A percentile compares a stretch with the other conserved stretches of the same genome.
phyloP scores from a whole-genome alignment of 1,140 invertebrate genomes.

The Penaeus chinensis region DNA sequence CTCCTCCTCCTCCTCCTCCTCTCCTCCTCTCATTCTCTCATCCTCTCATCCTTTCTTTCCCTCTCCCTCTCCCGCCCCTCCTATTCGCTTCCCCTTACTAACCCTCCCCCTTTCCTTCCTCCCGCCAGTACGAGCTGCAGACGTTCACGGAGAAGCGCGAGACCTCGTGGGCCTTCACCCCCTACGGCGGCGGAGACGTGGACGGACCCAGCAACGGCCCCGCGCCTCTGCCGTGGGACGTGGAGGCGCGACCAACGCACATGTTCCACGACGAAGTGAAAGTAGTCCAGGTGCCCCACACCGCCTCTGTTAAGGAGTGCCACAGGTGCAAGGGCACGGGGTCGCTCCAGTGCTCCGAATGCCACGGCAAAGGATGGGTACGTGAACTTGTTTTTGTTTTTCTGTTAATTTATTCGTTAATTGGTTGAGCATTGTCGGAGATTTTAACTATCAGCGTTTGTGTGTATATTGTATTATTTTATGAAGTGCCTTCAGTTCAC shows the following conservation, averaged over 20 bases:
- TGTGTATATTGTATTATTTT: no score
- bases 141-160: conserved; percentile 74
- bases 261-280: conserved; percentile 71
- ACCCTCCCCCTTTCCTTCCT: neutral
- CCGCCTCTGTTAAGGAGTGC: conserved; percentile 73
- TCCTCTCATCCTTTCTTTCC: neutral
- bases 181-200: conserved; percentile 71
- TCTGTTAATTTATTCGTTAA: neutral
- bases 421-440: no score
- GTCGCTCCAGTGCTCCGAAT: conserved; percentile 70
- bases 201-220: conserved; percentile 70
- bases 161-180: conserved; percentile 72
- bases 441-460: no score
- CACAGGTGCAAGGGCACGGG: conserved; percentile 72
- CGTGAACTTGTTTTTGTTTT: conserved; percentile 25
- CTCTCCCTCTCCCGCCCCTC: neutral
- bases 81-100: neutral
- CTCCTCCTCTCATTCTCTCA: neutral
- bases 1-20: neutral
- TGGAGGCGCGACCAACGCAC: conserved; percentile 59
- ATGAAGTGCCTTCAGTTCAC: no score
- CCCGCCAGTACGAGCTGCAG: conserved; percentile 72
- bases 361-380: conserved; percentile 72
- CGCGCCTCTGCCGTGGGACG: conserved; percentile 72
- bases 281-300: conserved; percentile 73